Evolutionary conservation across 2,888 invertebrate species (phyloP).

Genomic region (Molorchus minor): DNA sequence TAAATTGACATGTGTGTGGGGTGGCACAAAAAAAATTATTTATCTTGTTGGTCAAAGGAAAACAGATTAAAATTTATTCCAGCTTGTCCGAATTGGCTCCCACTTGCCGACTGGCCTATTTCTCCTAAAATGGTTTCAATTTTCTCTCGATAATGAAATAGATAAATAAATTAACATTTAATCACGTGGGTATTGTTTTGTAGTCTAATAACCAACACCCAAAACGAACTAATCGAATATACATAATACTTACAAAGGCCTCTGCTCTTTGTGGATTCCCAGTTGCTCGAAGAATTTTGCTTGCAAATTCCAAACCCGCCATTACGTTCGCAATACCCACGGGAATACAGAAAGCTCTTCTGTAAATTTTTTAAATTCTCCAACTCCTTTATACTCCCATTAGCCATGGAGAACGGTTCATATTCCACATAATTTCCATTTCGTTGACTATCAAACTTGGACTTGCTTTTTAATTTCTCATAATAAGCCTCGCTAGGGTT

Average conservation of each 20-base stretch:
- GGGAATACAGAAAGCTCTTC: constrained; percentile 54
- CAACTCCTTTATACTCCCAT: constrained; percentile 61
- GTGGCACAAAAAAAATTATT: too few relatives aligned
- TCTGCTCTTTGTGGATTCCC: constrained; percentile 43
- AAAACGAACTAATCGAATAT: constrained; percentile 1
- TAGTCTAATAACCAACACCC: too few relatives aligned
- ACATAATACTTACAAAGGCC: constrained; percentile 37
- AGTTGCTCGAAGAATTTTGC: constrained; percentile 33
- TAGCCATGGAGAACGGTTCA: constrained; percentile 70
- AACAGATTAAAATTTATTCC: too few relatives aligned
- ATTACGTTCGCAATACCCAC: constrained; percentile 50
- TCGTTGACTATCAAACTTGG: constrained; percentile 42
- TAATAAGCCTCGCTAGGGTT: constrained; percentile 66
- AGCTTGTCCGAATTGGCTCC: too few relatives aligned
- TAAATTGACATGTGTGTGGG: too few relatives aligned
- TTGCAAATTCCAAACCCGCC: constrained; percentile 38
- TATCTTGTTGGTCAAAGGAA: too few relatives aligned
- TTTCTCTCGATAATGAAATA: too few relatives aligned
- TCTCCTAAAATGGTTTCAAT: too few relatives aligned
- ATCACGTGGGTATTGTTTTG: too few relatives aligned
- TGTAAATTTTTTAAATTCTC: constrained; percentile 56
- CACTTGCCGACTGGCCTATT: too few relatives aligned
- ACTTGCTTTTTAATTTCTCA: constrained; percentile 58
- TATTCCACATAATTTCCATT: constrained; percentile 67
- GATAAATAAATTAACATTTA: too few relatives aligned